These are phyloP conservation scores for Crax fasciolata DNA, from an alignment of 2,797 vertebrate species.

Conservation along the genomic window DNA sequence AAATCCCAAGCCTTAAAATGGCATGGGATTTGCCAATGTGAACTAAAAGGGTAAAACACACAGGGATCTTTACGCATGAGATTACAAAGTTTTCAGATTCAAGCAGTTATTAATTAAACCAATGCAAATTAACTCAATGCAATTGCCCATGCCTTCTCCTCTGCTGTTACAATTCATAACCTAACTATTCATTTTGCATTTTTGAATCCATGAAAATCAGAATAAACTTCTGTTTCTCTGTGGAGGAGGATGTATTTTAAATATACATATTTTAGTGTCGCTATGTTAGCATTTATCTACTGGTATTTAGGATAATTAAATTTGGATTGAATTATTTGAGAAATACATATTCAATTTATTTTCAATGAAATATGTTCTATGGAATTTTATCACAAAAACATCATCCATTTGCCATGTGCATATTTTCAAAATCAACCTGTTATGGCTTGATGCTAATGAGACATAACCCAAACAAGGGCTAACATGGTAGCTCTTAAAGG, in stretches of 20 bases:
- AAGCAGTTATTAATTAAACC: not conserved
- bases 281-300: not conserved
- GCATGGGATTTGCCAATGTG: not conserved
- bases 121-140: not conserved
- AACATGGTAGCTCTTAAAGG: not conserved
- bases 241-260: not conserved
- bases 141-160: not conserved
- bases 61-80: not conserved
- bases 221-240: not conserved
- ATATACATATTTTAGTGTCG: not conserved
- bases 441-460: not conserved
- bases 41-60: not conserved
- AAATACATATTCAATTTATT: not conserved
- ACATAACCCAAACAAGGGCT: not conserved
- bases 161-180: not conserved
- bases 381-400: not conserved
- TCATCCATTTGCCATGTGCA: not conserved
- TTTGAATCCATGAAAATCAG: not conserved
- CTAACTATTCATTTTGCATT: not conserved
- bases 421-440: not conserved
- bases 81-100: not conserved
- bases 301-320: not conserved
- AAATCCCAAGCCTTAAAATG: not conserved
- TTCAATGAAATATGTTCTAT: not conserved
- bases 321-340: not conserved